These are phyloP conservation scores for Trichogramma dendrolimi DNA, from an alignment of 2,888 invertebrate species.

Conservation along the genomic window DNA sequence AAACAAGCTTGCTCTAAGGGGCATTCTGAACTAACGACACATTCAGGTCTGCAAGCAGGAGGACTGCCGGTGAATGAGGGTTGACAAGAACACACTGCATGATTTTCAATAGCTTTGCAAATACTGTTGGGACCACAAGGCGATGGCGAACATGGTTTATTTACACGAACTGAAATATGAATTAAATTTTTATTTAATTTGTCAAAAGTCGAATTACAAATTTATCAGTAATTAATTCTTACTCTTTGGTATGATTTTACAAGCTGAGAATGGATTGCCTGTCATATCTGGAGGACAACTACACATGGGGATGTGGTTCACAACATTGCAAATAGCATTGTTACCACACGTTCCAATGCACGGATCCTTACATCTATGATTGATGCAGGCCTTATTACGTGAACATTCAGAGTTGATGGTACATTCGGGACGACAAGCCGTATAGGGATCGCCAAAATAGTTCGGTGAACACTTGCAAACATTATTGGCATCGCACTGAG, in stretches of 20 bases:
- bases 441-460: constrained; percentile 69
- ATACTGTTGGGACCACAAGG: constrained; percentile 77
- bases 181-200: constrained; percentile 4
- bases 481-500: constrained; percentile 45
- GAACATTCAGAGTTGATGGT: constrained; percentile 70
- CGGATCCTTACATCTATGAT: constrained; percentile 69
- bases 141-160: constrained; percentile 64
- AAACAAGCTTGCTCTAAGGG: constrained; percentile 70
- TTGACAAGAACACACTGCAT: constrained; percentile 70
- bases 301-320: constrained; percentile 72
- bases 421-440: constrained; percentile 70
- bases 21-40: constrained; percentile 77
- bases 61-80: constrained; percentile 71
- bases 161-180: constrained; percentile 27
- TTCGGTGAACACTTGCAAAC: constrained; percentile 68
- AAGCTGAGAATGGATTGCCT: constrained; percentile 69
- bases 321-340: constrained; percentile 68
- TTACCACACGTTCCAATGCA: constrained; percentile 72
- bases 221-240: constrained; percentile 10
- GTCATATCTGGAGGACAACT: constrained; percentile 65
- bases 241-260: constrained; percentile 54
- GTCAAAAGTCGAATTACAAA: not conserved
- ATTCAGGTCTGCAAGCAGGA: constrained; percentile 76
- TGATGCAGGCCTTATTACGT: constrained; percentile 65
- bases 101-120: constrained; percentile 65